Evolutionary conservation across 2,797 vertebrate genomes (phyloP).

Genomic region (Cyclopterus lumpus): DNA sequence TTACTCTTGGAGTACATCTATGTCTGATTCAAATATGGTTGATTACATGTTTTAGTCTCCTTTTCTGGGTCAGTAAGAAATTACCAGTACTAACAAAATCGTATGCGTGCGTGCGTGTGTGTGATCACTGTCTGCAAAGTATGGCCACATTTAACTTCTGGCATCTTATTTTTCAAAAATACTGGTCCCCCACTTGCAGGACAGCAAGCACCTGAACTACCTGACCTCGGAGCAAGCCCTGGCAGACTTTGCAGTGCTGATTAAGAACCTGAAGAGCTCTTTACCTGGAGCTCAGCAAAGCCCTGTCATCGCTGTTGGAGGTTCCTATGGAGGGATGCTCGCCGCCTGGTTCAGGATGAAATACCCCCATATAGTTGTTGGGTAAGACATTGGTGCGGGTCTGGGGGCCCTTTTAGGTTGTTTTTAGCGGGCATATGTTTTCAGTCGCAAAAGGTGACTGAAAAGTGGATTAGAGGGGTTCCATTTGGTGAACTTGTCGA

Average conservation of each 20-base stretch:
- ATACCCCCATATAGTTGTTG: constrained; percentile 90
- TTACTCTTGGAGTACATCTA: not conserved
- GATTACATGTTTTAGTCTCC: not conserved
- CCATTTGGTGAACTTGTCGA: constrained; percentile 14
- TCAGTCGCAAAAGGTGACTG: not conserved
- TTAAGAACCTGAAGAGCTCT: constrained; percentile 85
- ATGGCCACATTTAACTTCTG: no score
- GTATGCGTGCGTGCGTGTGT: no score
- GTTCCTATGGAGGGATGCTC: constrained; percentile 97
- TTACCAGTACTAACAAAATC: not conserved
- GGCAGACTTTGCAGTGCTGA: constrained; percentile 93
- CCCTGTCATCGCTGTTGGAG: constrained; percentile 92
- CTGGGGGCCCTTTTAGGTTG: not conserved
- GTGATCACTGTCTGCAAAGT: no score
- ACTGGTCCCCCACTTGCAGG: constrained; percentile 78
- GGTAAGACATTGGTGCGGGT: constrained; percentile 82
- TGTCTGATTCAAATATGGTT: constrained; percentile 1
- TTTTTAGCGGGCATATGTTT: not conserved
- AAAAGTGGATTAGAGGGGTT: constrained; percentile 13
- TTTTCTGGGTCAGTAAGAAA: not conserved
- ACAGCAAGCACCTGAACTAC: constrained; percentile 92
- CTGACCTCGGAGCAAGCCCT: constrained; percentile 95
- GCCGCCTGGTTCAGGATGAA: constrained; percentile 98
- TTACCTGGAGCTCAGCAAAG: constrained; percentile 84
- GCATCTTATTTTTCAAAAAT: not conserved